Percentiles rank a stretch among this genome's conserved stretches.
phyloP scores from a whole-genome alignment of 2,888 invertebrate species.

The Lasius fuliginosus region DNA sequence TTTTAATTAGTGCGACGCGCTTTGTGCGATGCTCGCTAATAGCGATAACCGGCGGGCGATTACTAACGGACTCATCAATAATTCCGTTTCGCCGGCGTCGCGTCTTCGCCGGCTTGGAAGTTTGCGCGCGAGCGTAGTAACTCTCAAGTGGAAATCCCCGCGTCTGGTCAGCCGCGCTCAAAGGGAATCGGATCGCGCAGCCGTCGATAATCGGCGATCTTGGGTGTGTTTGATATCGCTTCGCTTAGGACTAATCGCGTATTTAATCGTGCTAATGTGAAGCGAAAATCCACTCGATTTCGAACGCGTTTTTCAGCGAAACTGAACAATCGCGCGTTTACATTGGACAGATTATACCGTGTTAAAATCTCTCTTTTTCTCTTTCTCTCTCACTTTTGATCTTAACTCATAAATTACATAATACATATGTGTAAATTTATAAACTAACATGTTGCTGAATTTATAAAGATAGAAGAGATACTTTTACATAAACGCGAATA shows the following conservation, averaged over 20 bases:
- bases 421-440: not conserved
- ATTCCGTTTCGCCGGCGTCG: conserved; percentile 57
- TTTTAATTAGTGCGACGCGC: conserved; percentile 62
- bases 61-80: conserved; percentile 63
- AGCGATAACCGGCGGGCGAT: conserved; percentile 57
- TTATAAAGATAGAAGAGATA: not conserved
- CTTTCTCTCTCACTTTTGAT: not conserved
- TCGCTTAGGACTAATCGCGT: not conserved
- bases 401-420: not conserved
- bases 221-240: not conserved
- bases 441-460: not conserved
- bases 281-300: not conserved
- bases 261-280: not conserved
- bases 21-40: conserved; percentile 62
- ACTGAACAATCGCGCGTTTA: not conserved
- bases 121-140: conserved; percentile 59
- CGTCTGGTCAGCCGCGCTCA: conserved; percentile 52
- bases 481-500: not conserved
- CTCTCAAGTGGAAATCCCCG: conserved; percentile 63
- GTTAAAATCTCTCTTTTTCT: not conserved
- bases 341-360: not conserved
- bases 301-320: not conserved
- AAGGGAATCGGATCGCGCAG: conserved; percentile 56
- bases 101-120: conserved; percentile 53
- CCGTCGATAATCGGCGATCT: not conserved